A percentile compares a stretch with the other conserved stretches of the same genome.
Evolutionary conservation across 2,113 vertebrate species (phyloP).

Genomic region (Pangasianodon gigas): DNA sequence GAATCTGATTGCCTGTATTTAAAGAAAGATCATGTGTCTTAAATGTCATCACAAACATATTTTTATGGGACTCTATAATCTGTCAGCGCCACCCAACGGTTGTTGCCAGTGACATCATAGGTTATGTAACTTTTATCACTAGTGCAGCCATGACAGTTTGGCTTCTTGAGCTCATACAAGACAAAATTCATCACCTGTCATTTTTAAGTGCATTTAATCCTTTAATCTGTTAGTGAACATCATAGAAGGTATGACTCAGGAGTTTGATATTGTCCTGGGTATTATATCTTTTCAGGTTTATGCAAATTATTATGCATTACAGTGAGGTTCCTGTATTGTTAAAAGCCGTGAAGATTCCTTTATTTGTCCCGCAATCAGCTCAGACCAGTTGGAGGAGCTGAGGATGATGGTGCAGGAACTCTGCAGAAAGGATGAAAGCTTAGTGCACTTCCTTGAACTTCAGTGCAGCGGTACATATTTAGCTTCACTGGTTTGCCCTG

Average conservation of each 20-base stretch:
- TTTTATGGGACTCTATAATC: background rate
- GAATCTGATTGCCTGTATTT: background rate
- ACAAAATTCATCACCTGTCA: background rate
- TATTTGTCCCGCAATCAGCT: background rate
- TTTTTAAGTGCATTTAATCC: background rate
- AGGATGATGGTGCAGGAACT: background rate
- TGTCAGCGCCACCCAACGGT: slow-evolving; percentile 18
- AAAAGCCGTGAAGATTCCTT: background rate
- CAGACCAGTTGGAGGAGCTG: background rate
- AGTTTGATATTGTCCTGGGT: background rate
- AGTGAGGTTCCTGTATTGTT: background rate
- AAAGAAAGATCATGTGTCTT: background rate
- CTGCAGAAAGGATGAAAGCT: background rate
- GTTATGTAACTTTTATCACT: slow-evolving; percentile 55
- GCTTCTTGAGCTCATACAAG: background rate
- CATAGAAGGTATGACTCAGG: background rate
- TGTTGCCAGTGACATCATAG: slow-evolving; percentile 48
- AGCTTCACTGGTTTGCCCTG: background rate
- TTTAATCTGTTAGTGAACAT: background rate
- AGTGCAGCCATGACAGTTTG: background rate
- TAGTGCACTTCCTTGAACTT: background rate
- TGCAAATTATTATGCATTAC: background rate
- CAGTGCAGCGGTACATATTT: background rate
- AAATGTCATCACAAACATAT: background rate
- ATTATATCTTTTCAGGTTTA: background rate